Conservation (phyloP, 2,797 vertebrate species). For the Eulemur coronatus region DNA sequence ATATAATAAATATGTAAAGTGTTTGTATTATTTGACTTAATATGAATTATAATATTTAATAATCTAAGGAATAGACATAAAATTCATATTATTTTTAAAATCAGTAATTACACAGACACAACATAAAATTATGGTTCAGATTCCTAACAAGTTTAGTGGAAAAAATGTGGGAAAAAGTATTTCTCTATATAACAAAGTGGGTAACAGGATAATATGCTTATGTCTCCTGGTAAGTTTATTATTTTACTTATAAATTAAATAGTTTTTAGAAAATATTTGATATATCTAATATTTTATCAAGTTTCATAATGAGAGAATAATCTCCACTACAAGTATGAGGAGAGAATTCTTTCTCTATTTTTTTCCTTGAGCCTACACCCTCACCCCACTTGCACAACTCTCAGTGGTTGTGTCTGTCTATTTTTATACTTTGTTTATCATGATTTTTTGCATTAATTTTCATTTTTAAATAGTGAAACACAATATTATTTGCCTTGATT, state of each 20-base stretch:
- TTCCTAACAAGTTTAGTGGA: background rate
- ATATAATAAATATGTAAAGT: background rate
- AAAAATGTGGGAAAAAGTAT: background rate
- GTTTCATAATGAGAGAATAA: background rate
- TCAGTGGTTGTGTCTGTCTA: background rate
- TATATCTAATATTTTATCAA: background rate
- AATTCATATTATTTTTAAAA: background rate
- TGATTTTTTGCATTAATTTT: background rate
- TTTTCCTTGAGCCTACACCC: background rate
- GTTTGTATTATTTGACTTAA: background rate
- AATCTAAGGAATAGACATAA: background rate
- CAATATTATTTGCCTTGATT: background rate
- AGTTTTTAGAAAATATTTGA: background rate
- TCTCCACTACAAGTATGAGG: background rate
- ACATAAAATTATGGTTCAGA: background rate
- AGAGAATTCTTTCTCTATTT: background rate
- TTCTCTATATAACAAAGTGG: background rate
- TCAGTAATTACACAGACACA: background rate
- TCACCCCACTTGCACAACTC: background rate
- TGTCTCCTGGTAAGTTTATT: background rate
- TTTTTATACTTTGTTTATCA: background rate
- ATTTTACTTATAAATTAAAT: background rate
- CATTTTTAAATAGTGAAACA: background rate
- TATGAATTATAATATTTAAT: background rate
- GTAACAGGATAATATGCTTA: background rate